phyloP scores from a whole-genome alignment of 2,888 invertebrate species.

The Epinotia demarniana region DNA sequence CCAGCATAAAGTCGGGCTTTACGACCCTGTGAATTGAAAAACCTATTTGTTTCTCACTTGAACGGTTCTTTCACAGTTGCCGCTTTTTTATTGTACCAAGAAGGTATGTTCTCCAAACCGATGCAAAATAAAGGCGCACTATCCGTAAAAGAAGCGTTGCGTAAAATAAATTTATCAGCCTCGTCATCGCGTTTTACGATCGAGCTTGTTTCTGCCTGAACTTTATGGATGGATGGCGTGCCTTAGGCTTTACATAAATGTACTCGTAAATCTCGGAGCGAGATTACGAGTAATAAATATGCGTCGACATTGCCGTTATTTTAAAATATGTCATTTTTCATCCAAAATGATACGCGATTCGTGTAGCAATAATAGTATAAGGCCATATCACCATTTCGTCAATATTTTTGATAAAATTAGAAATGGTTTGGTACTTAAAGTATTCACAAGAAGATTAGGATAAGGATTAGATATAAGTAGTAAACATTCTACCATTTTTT shows the following conservation, averaged over 20 bases:
- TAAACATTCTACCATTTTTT: too few relatives aligned
- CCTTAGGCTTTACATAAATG: conserved; percentile 41
- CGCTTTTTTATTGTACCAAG: conserved; percentile 18
- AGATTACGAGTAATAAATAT: conserved; percentile 40
- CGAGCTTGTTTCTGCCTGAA: conserved; percentile 31
- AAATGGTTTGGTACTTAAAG: neutral
- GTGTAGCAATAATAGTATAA: neutral
- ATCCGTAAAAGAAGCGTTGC: conserved; percentile 33
- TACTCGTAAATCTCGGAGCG: conserved; percentile 31
- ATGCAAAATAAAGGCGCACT: conserved; percentile 40
- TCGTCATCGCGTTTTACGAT: conserved; percentile 42
- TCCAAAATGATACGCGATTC: neutral
- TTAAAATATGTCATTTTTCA: conserved; percentile 3
- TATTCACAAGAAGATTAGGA: neutral
- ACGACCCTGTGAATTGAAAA: neutral
- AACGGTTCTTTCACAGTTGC: neutral
- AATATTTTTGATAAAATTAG: neutral
- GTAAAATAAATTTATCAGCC: conserved; percentile 44
- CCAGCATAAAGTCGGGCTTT: neutral
- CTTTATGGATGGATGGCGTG: conserved; percentile 40
- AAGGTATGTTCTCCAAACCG: conserved; percentile 30
- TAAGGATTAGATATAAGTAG: too few relatives aligned
- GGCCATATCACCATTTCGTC: neutral
- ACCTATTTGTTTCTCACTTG: neutral
- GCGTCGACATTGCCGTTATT: conserved; percentile 32